A percentile compares a stretch with the other conserved stretches of the same genome.
Evolutionary conservation across 1,140 invertebrate species (phyloP).

Genomic region (Aradophagus sp.): DNA sequence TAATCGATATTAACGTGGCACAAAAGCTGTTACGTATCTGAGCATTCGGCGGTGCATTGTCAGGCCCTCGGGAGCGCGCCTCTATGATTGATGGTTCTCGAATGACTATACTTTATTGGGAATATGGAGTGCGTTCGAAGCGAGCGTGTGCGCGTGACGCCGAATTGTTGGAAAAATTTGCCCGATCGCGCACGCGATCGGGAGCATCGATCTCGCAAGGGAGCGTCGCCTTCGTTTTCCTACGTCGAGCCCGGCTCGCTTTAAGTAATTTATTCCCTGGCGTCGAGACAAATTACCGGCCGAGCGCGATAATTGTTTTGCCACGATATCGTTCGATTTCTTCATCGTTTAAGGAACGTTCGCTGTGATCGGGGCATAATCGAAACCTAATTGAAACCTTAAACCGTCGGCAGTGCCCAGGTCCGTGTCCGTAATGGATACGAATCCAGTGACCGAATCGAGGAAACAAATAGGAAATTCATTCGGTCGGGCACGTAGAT

Average conservation of each 20-base stretch:
- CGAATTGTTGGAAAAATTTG: slow-evolving; percentile 29
- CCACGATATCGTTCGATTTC: slow-evolving; percentile 8
- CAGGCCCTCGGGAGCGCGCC: slow-evolving; percentile 40
- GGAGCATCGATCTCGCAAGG: slow-evolving; percentile 12
- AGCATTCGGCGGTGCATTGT: slow-evolving; percentile 49
- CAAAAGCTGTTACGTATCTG: slow-evolving; percentile 58
- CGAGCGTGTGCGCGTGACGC: slow-evolving; percentile 39
- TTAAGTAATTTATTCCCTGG: slow-evolving; percentile 16
- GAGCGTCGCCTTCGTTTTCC: slow-evolving; percentile 1
- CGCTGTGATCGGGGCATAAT: background rate
- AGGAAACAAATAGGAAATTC: background rate
- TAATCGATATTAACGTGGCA: slow-evolving; percentile 59
- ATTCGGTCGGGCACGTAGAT: background rate
- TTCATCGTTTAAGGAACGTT: slow-evolving; percentile 3
- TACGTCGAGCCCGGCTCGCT: slow-evolving; percentile 16
- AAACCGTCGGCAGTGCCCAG: slow-evolving; percentile 1
- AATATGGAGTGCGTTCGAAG: slow-evolving; percentile 47
- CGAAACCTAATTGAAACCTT: slow-evolving; percentile 20
- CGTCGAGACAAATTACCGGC: slow-evolving; percentile 17
- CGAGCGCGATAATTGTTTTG: slow-evolving; percentile 33
- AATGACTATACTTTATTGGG: slow-evolving; percentile 57
- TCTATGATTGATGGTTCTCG: slow-evolving; percentile 59
- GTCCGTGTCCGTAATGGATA: too few relatives aligned
- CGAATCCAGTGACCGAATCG: too few relatives aligned
- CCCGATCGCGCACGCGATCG: background rate